Evolutionary conservation across 1,140 invertebrate species (phyloP), one percentile per base, ranked within the genome.

Genomic region (Philopotamus ludificatus): DNA sequence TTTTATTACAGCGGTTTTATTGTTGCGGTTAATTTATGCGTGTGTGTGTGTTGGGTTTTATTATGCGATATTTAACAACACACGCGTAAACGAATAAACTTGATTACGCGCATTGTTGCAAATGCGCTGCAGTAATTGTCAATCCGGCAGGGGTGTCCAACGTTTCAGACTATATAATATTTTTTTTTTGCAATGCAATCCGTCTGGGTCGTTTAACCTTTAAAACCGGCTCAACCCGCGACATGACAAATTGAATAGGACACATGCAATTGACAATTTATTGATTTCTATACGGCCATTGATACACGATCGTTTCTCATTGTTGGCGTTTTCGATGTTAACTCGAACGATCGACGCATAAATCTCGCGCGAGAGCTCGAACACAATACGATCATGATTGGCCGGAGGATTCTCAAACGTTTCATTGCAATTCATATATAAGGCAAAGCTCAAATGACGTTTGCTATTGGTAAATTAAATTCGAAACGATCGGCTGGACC

Each of bases 41-140:
- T 20, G n/a, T 39, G 34, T 39, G n/a, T n/a, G n/a, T 47, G 44
- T 47, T 47, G 44, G 44, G 8, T 47, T 47, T 47, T 47, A 47
- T 47, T 47, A 20, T 20, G 18, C 44, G 4, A 47, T 47, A 47
- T 15, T 47, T 47, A 9, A 47, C 44, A 16, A 47, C n/a, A n/a
- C n/a, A n/a, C 18, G 28, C 28, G 18, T 47, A 20, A 47, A 47
- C 18, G 44, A 47, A 47, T 20, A 20, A 7, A 20, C 44, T 16
- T 47, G 44, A 47, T 47, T 47, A 47, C 8, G 44, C 18, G 44
- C 44, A 47, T 47, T 47, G 44, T 47, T 3, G 18, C 10, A 12
- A 16, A 20, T 20, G 44, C 18, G 44, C 44, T 8, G 10, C 8
- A 47, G 4, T 47, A 7, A 20, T 9, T 20, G 44, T 7, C 44